Conservation (phyloP, 1,140 invertebrate genomes). For the Lysiphlebus fabarum region DNA sequence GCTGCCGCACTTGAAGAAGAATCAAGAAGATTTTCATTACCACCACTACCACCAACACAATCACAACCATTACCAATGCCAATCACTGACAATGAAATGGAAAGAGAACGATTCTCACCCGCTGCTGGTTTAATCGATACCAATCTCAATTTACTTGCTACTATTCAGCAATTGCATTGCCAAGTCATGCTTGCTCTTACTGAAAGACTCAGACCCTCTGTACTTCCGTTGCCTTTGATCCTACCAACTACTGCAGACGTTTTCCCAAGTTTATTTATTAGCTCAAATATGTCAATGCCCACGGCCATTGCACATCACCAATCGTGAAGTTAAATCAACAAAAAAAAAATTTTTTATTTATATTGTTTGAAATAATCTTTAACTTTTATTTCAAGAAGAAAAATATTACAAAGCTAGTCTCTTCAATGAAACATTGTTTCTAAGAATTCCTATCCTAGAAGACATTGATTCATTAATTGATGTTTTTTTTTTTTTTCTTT, state of each 20-base stretch:
- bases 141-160: slow-evolving; percentile 50
- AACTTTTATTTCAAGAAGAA: background rate
- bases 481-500: too few species aligned
- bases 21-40: background rate
- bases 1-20: slow-evolving; percentile 27
- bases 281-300: slow-evolving; percentile 35
- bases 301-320: slow-evolving; percentile 33
- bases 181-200: slow-evolving; percentile 53
- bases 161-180: slow-evolving; percentile 52
- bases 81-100: slow-evolving; percentile 28
- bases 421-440: background rate
- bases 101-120: slow-evolving; percentile 39
- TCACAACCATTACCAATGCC: slow-evolving; percentile 5
- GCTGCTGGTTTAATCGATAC: slow-evolving; percentile 51
- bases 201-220: slow-evolving; percentile 46
- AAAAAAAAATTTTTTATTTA: too few species aligned
- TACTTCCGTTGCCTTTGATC: slow-evolving; percentile 37
- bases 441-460: too few species aligned
- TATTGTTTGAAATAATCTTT: too few species aligned
- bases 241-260: slow-evolving; percentile 35
- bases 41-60: background rate
- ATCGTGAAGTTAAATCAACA: slow-evolving; percentile 28
- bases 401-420: slow-evolving; percentile 1
- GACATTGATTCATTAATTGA: too few species aligned
- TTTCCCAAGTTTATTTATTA: slow-evolving; percentile 30